phyloP scores from a whole-genome alignment of 2,797 vertebrate species.

The Cyprinella venusta region DNA sequence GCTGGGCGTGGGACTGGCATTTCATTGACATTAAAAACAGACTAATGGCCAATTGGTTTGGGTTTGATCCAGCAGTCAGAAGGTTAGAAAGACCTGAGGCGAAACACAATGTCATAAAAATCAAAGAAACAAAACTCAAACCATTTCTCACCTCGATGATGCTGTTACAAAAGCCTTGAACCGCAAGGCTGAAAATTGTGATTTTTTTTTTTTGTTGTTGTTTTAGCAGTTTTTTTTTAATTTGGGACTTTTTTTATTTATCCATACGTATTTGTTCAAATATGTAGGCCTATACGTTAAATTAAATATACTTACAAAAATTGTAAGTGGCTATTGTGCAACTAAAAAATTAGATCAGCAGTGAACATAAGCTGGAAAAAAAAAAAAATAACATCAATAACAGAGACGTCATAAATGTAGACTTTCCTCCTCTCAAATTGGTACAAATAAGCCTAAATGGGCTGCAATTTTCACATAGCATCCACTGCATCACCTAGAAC shows the following conservation, averaged over 20 bases:
- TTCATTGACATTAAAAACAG: conserved; percentile 51
- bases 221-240: no score
- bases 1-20: conserved; percentile 37
- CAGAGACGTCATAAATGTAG: conserved; percentile 21
- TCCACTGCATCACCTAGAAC: conserved; percentile 50
- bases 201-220: neutral
- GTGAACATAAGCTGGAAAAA: conserved; percentile 11
- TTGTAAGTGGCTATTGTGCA: no score
- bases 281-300: neutral
- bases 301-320: neutral
- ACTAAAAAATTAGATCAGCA: conserved; percentile 29
- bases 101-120: neutral
- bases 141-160: neutral
- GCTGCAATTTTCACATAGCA: conserved; percentile 30
- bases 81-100: conserved; percentile 32
- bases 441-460: conserved; percentile 51
- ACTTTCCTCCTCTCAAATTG: conserved; percentile 32
- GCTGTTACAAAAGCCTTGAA: neutral
- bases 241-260: neutral
- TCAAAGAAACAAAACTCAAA: conserved; percentile 1
- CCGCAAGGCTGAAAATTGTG: neutral
- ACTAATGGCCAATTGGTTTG: conserved; percentile 35
- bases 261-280: neutral
- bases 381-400: conserved; percentile 44
- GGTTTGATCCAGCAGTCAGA: conserved; percentile 32